These are phyloP conservation scores for Rhorus exstirpatorius DNA, from an alignment of 2,888 invertebrate genomes.

Conservation along the genomic window DNA sequence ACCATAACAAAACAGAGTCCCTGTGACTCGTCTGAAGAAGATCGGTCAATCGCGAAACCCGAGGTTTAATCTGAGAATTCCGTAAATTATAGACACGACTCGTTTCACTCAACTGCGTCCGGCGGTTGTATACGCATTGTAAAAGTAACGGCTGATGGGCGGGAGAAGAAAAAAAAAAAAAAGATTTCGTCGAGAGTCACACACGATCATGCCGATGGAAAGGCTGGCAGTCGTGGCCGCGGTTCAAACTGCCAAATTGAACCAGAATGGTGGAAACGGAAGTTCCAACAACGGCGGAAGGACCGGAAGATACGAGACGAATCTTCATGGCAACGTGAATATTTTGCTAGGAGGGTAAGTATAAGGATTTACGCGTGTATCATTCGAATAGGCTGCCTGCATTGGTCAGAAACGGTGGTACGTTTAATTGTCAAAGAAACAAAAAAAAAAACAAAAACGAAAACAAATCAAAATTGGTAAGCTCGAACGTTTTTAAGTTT, in stretches of 20 bases:
- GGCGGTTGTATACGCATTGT: too few relatives aligned
- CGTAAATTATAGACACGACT: too few relatives aligned
- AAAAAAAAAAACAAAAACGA: too few relatives aligned
- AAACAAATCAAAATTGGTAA: too few relatives aligned
- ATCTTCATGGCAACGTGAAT: constrained; percentile 90
- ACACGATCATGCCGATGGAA: constrained; percentile 88
- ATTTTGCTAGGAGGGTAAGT: constrained; percentile 92
- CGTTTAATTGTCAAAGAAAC: too few relatives aligned
- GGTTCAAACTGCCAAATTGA: constrained; percentile 76
- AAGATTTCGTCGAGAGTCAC: not conserved
- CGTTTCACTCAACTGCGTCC: too few relatives aligned
- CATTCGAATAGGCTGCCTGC: not conserved
- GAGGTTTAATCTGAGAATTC: not conserved
- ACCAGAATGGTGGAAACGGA: constrained; percentile 61
- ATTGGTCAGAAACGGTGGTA: too few relatives aligned
- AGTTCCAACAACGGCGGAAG: constrained; percentile 69
- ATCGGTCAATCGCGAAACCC: too few relatives aligned
- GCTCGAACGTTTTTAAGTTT: too few relatives aligned
- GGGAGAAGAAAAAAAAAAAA: not conserved
- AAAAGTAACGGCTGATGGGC: constrained; percentile 39
- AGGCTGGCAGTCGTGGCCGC: constrained; percentile 87
- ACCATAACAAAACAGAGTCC: too few relatives aligned
- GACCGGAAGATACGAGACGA: constrained; percentile 80
- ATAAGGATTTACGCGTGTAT: not conserved
- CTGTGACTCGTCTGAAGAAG: too few relatives aligned